Evolutionary conservation across 2,888 invertebrate genomes (phyloP), one percentile per base, ranked within the genome.

Genomic region (Drosophila melanocephala): DNA sequence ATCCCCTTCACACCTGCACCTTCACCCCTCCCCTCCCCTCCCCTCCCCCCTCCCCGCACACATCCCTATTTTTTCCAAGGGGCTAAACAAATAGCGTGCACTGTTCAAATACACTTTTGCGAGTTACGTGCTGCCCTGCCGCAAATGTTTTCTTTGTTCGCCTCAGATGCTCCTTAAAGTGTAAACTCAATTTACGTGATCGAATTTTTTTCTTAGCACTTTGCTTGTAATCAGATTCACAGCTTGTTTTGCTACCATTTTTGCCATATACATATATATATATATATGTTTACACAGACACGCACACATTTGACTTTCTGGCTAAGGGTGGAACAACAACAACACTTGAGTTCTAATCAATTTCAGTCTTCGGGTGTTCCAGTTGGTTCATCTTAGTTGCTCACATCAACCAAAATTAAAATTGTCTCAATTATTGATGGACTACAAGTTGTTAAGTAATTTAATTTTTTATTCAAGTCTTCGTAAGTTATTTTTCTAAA

Each of bases 131-230:
- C 52, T 73, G 62, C 81, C 37, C 44, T 77, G 59, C 77, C 55
- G 47, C 74, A 79, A 70, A 65, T 78, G 78, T 77, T 62, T 77
- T 81, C 58, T 65, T 67, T 63, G 65, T 51, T 59, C 32, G 55
- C 59, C 50, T 42, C 47, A 14, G 56, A n/a, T 39, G 66, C 65
- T 75, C 51, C 67, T 75, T 61, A 70, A 77, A 84, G 89, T 83
- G 89, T 77, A 88, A 86, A 89, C 87, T 86, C 87, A 88, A 86
- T 86, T 86, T 86, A 86, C 89, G 84, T 88, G 87, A 88, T 88
- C 89, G 80, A 86, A 83, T 86, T 83, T 75, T 37, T 37, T 42
- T 42, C 22, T 53, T 22, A 44, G 66, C 66, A 67, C 66, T 67
- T 67, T 67, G 35, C 42, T 33, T 65, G 52, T 67, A 87, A 87